phyloP scores from a whole-genome alignment of 1,140 invertebrate genomes.

The Doryteuthis pealeii region DNA sequence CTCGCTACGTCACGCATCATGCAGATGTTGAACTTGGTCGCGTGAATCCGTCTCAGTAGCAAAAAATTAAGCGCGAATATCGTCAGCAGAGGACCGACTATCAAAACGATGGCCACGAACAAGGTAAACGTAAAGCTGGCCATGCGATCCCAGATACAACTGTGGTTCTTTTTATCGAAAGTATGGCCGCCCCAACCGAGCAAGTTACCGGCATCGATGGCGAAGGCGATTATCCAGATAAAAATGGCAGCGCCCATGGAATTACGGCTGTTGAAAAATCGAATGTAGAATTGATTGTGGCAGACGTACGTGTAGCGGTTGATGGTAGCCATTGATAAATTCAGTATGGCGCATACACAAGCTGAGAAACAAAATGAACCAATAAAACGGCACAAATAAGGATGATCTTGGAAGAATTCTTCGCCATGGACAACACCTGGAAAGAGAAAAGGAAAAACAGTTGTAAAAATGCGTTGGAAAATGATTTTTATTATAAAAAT shows the following conservation, averaged over 20 bases:
- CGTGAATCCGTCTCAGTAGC: conserved; percentile 44
- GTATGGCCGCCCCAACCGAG: conserved; percentile 51
- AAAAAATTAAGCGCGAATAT: conserved; percentile 45
- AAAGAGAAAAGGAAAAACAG: conserved; percentile 11
- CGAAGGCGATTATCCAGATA: conserved; percentile 44
- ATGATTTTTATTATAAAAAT: too few relatives aligned
- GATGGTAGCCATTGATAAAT: conserved; percentile 45
- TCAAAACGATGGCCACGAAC: conserved; percentile 42
- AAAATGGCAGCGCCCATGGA: conserved; percentile 33
- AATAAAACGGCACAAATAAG: conserved; percentile 43
- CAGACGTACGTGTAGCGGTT: conserved; percentile 54
- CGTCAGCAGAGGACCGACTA: conserved; percentile 38
- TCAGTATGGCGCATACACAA: conserved; percentile 54
- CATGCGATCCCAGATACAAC: conserved; percentile 55
- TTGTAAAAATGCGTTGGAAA: neutral
- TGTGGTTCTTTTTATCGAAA: conserved; percentile 50
- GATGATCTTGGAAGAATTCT: conserved; percentile 43
- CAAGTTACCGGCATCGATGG: conserved; percentile 52
- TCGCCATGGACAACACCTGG: conserved; percentile 51
- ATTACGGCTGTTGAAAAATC: conserved; percentile 35
- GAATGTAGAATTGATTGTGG: conserved; percentile 37
- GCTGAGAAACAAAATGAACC: conserved; percentile 51
- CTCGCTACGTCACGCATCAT: conserved; percentile 31
- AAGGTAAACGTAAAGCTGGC: conserved; percentile 48
- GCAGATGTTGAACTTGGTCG: conserved; percentile 40